Conservation (phyloP, 2,888 invertebrate genomes). For the Dryococelus australis region DNA sequence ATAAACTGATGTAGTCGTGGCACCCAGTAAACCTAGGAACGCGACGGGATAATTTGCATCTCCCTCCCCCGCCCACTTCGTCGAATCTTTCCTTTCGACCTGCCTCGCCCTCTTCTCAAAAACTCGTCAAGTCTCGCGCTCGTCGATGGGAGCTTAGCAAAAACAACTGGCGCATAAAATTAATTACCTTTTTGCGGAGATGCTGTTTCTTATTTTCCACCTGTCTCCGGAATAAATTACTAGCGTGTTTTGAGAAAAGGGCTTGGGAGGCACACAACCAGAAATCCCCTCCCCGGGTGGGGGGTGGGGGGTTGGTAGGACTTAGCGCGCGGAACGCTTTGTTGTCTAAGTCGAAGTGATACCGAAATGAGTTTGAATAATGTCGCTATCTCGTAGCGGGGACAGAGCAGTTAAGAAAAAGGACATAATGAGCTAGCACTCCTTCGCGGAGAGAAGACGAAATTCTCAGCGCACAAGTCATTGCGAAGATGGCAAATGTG, state of each 20-base stretch:
- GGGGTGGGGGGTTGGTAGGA: too few species aligned
- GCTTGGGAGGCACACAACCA: too few species aligned
- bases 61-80: not conserved
- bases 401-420: not conserved
- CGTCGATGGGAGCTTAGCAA: not conserved
- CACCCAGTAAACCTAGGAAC: not conserved
- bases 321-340: not conserved
- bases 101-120: not conserved
- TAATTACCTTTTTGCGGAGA: constrained; percentile 2
- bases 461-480: too few species aligned
- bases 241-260: not conserved
- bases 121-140: not conserved
- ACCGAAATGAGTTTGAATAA: not conserved
- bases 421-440: too few species aligned
- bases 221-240: constrained; percentile 10
- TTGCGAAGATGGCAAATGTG: too few species aligned
- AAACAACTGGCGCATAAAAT: constrained; percentile 16
- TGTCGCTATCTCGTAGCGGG: not conserved
- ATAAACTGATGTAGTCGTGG: not conserved
- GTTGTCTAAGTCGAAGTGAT: not conserved
- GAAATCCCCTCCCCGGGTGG: too few species aligned
- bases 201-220: not conserved
- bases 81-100: not conserved
- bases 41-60: not conserved
- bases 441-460: too few species aligned